Evolutionary conservation across 2,888 invertebrate species (phyloP).

Genomic region (Callyntrura guangdongensis): DNA sequence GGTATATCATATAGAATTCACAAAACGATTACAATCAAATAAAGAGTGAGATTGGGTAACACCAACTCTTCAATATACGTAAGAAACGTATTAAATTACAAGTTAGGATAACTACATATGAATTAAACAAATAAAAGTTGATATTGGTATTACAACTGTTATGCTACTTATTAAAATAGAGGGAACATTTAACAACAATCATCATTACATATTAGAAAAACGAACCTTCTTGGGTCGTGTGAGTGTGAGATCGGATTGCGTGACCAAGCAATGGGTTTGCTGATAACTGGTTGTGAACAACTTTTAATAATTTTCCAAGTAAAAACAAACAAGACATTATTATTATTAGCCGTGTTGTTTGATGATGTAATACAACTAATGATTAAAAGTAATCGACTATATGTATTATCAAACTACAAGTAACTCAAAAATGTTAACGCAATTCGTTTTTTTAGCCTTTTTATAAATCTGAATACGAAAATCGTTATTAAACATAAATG

Average conservation of each 20-base stretch:
- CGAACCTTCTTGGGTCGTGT: slow-evolving; percentile 83
- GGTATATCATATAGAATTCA: neutral
- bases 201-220: slow-evolving; percentile 70
- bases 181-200: slow-evolving; percentile 46
- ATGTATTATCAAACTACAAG: slow-evolving; percentile 10
- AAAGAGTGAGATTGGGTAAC: neutral
- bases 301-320: slow-evolving; percentile 76
- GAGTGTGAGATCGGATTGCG: slow-evolving; percentile 83
- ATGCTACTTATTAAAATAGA: neutral
- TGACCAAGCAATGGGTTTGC: slow-evolving; percentile 85
- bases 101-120: slow-evolving; percentile 13
- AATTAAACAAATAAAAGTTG: neutral
- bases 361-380: neutral
- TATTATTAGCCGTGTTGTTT: slow-evolving; percentile 59
- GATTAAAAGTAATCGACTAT: neutral
- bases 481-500: slow-evolving; percentile 20
- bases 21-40: neutral
- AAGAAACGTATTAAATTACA: neutral
- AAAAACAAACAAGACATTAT: slow-evolving; percentile 76
- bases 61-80: neutral
- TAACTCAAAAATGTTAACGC: slow-evolving; percentile 30
- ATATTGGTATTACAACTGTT: neutral
- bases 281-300: slow-evolving; percentile 84
- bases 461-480: slow-evolving; percentile 8
- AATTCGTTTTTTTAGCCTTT: neutral